Percentiles rank a stretch among this genome's conserved stretches.
These are phyloP conservation scores for Raphicerus campestris DNA, from an alignment of 2,113 vertebrate species.

Conservation along the genomic window DNA sequence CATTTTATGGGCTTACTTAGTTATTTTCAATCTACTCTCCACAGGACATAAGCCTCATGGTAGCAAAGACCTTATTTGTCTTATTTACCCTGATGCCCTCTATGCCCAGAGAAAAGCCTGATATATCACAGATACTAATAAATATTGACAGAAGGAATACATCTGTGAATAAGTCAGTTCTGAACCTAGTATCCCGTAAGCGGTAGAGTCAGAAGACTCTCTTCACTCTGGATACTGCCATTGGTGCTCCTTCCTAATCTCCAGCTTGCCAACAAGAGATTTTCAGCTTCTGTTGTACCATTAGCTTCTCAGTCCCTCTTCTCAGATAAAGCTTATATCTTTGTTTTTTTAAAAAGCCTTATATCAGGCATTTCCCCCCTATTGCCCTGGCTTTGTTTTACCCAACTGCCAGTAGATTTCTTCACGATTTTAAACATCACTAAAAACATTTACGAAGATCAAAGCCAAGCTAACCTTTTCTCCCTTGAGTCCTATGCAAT, in stretches of 20 bases:
- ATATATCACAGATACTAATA: background rate
- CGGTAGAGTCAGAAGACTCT: background rate
- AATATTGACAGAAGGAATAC: background rate
- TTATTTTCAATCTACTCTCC: background rate
- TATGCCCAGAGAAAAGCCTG: background rate
- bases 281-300: rapidly evolving
- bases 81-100: background rate
- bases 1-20: background rate
- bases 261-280: rapidly evolving
- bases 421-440: background rate
- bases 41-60: background rate
- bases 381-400: background rate
- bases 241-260: too few relatives aligned
- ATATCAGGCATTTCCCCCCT: background rate
- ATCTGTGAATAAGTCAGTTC: background rate
- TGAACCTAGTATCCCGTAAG: background rate
- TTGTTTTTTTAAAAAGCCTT: background rate
- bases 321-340: background rate
- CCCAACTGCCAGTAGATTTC: background rate
- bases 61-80: background rate
- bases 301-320: background rate
- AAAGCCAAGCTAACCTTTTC: background rate
- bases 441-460: conserved; percentile 1
- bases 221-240: background rate
- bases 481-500: background rate